Percentiles rank a stretch among this genome's conserved stretches.
Evolutionary conservation across 1,140 invertebrate species (phyloP).

Genomic region (Trichonephila clavata): DNA sequence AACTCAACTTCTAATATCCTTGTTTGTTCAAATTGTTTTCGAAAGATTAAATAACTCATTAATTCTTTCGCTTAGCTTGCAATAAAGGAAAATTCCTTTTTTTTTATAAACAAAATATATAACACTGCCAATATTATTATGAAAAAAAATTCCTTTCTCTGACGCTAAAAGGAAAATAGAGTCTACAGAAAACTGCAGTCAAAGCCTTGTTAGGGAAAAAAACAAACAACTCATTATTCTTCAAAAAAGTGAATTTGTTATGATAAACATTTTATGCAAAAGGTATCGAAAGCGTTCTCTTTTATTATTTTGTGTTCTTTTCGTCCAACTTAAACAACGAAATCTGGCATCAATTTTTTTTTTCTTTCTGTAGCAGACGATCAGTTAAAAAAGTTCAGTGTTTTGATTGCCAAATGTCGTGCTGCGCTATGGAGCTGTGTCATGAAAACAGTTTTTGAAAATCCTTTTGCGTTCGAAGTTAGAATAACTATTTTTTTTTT

Average conservation of each 20-base stretch:
- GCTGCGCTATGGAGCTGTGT: not conserved
- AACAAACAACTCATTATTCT: not conserved
- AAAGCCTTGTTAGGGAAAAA: not conserved
- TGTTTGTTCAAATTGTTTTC: too few species aligned
- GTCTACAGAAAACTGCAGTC: not conserved
- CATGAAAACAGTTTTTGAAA: conserved; percentile 54
- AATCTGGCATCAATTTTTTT: conserved; percentile 52
- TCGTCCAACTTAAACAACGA: not conserved
- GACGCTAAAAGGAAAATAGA: not conserved
- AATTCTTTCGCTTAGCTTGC: too few species aligned
- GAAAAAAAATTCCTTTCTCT: too few species aligned
- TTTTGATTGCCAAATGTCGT: conserved; percentile 65
- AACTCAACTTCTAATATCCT: too few species aligned
- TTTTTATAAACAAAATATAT: too few species aligned
- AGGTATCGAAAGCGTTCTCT: not conserved
- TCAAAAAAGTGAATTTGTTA: not conserved
- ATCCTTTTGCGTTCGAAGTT: conserved; percentile 8
- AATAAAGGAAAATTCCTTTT: too few species aligned
- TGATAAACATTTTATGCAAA: conserved; percentile 3
- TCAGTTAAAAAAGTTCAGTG: not conserved
- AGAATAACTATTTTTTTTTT: not conserved
- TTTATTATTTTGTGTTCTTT: not conserved
- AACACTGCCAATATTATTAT: too few species aligned
- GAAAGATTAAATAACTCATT: too few species aligned
- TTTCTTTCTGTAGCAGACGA: not conserved